Evolutionary conservation across 2,113 vertebrate species (phyloP).

Genomic region (Trogon surrucura): DNA sequence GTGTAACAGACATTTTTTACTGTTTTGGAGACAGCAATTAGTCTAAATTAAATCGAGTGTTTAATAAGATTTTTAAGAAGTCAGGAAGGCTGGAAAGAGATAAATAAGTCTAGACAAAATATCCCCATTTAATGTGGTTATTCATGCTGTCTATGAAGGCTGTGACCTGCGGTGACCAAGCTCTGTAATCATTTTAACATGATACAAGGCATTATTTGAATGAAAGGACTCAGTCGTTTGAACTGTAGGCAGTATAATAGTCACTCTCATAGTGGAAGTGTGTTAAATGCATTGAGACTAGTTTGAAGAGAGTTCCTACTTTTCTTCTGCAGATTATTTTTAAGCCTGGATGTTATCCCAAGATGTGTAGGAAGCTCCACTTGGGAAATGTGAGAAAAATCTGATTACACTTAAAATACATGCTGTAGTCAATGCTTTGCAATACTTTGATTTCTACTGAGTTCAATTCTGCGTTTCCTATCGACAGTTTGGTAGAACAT

Average conservation of each 20-base stretch:
- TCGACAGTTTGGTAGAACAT: not conserved
- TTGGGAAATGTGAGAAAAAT: not conserved
- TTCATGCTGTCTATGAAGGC: not conserved
- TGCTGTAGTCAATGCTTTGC: not conserved
- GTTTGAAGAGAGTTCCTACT: not conserved
- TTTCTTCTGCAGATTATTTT: not conserved
- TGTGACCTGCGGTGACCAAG: not conserved
- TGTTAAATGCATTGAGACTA: not conserved
- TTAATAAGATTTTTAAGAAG: conserved; percentile 1
- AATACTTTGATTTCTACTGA: not conserved
- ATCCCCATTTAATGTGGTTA: conserved; percentile 1
- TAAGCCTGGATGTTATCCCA: not conserved
- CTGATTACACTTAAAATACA: not conserved
- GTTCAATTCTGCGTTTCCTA: not conserved
- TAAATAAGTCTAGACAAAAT: conserved; percentile 11
- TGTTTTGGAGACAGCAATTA: not conserved
- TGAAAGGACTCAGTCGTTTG: not conserved
- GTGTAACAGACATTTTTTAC: not conserved
- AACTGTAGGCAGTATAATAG: not conserved
- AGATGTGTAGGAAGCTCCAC: not conserved
- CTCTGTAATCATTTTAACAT: not conserved
- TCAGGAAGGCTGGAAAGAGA: not conserved
- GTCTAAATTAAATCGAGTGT: not conserved
- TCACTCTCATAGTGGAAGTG: not conserved
- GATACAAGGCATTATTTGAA: not conserved